Evolutionary conservation across 2,113 vertebrate genomes (phyloP), one percentile per base, ranked within the genome.

Genomic region (Geothlypis trichas): DNA sequence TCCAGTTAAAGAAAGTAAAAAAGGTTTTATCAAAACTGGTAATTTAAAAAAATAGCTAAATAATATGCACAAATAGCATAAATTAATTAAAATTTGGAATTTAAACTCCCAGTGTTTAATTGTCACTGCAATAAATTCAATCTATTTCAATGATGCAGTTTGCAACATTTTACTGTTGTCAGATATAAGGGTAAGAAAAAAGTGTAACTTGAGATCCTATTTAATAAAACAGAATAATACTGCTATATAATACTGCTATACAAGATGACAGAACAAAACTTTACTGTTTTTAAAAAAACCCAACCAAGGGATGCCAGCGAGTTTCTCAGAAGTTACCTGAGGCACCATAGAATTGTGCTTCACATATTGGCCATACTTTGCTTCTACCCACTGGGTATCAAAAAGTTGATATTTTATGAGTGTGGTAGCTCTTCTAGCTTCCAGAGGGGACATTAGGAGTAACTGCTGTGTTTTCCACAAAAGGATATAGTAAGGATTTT

Each of bases 401-500:
- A 19, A 72, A 66, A 52, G 20, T 3, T 54, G 31, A 3, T 23
- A 54, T 35, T 80, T 49, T 5, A 51, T 1, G 5, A 80, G 17
- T 14, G 4, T 28, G 33, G 2, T 27, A 87, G 37, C 33, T 41
- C 27, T 44, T 35, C 55, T 37, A 7, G 15, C 5, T 72, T 52
- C 30, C 33, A 30, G 35, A 55, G n/a, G 46, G 14, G 49, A 49
- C 0, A 10, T 11, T 23, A 37, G n/a, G 27, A 93, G 11, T 26
- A 39, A 65, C 4, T 9, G 9, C 9, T 11, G 22, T 61, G 57
- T 30, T 86, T 91, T 67, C 57, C 74, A 80, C 80, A 94, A 90
- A 99, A 99, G 99, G 99, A 99, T 99, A 99, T 99, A 99, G 96
- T 99, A 99, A 18, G 99, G 99, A 86, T 99, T 99, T 97, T 99